Conservation (phyloP, 2,888 invertebrate genomes). For the Clepsis dumicolana region DNA sequence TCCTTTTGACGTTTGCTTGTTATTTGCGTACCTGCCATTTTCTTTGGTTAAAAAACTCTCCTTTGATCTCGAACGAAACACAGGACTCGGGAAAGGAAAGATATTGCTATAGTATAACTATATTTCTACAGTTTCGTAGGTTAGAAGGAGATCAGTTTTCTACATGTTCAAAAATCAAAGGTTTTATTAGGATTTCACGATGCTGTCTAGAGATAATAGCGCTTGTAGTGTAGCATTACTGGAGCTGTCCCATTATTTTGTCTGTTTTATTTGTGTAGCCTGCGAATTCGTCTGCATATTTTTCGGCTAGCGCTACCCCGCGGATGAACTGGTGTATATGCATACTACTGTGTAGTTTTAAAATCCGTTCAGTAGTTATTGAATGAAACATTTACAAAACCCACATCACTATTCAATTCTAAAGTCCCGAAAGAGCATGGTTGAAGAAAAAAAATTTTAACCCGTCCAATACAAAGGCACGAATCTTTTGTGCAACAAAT, state of each 20-base stretch:
- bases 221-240: neutral
- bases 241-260: neutral
- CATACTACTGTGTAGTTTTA: no score
- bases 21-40: slow-evolving; percentile 53
- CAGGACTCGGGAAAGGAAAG: neutral
- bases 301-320: no score
- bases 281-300: no score
- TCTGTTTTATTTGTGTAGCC: no score
- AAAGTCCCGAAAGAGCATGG: slow-evolving; percentile 9
- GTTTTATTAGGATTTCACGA: neutral
- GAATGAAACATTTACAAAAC: no score
- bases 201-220: neutral
- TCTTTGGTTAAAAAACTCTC: slow-evolving; percentile 47
- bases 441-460: slow-evolving; percentile 28
- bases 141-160: neutral
- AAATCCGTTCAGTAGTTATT: slow-evolving; percentile 8
- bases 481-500: slow-evolving; percentile 42
- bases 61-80: slow-evolving; percentile 48
- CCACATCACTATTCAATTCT: slow-evolving; percentile 22
- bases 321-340: no score
- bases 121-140: neutral
- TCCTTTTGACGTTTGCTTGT: slow-evolving; percentile 52
- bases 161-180: neutral
- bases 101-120: neutral
- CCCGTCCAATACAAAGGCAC: slow-evolving; percentile 29